Percentiles rank a stretch among this genome's conserved stretches.
These are phyloP conservation scores for Charanyca ferruginea DNA, from an alignment of 2,888 invertebrate species.

Conservation along the genomic window DNA sequence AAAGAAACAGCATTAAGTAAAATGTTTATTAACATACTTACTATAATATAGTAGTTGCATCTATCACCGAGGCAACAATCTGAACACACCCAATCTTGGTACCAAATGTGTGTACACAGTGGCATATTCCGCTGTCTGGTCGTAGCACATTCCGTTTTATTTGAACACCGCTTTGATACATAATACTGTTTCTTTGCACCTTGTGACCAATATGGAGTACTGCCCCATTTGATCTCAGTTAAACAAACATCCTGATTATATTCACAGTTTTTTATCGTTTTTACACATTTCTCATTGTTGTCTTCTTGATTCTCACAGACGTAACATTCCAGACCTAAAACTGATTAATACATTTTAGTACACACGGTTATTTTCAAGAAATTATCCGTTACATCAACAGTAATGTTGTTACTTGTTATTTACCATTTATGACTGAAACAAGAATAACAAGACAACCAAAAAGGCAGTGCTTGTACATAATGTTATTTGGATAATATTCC, in stretches of 20 bases:
- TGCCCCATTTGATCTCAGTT: constrained; percentile 98
- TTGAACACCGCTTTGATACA: constrained; percentile 97
- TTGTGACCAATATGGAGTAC: constrained; percentile 98
- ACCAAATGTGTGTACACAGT: constrained; percentile 97
- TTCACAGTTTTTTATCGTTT: constrained; percentile 97
- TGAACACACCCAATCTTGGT: constrained; percentile 98
- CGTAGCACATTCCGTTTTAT: constrained; percentile 94
- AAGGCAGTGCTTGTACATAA: constrained; percentile 45
- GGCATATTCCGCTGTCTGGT: constrained; percentile 94
- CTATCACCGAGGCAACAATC: constrained; percentile 99
- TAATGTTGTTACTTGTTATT: constrained; percentile 21
- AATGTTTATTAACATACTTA: constrained; percentile 90
- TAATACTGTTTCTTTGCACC: constrained; percentile 98
- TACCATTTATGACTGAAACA: constrained; percentile 61
- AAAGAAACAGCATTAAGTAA: not conserved
- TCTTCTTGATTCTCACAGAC: constrained; percentile 98
- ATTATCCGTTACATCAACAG: not conserved
- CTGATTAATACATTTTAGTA: constrained; percentile 81
- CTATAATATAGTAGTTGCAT: constrained; percentile 98
- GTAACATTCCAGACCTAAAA: constrained; percentile 96
- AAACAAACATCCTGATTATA: constrained; percentile 96
- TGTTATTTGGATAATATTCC: constrained; percentile 12
- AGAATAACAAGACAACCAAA: constrained; percentile 43
- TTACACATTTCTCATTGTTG: constrained; percentile 97
- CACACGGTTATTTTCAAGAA: constrained; percentile 3